Conservation (phyloP, 2,888 invertebrate genomes). For the Marasmarcha lunaedactyla region DNA sequence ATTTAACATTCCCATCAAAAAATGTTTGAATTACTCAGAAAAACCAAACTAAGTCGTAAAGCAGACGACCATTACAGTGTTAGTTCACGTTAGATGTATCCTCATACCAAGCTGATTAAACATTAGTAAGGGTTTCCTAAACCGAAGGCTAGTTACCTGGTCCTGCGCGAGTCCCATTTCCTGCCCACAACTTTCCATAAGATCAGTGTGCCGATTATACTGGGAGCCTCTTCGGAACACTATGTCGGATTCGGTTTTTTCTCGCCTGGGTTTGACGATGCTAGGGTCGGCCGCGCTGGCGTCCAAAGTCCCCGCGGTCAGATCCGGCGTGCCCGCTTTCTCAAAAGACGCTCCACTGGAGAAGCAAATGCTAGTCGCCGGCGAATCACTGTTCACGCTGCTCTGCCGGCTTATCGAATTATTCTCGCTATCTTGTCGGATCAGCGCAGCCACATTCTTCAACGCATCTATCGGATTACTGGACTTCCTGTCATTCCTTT, state of each 20-base stretch:
- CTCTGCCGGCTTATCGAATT: constrained; percentile 49
- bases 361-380: constrained; percentile 51
- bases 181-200: constrained; percentile 55
- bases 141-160: constrained; percentile 44
- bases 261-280: constrained; percentile 78
- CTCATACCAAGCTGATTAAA: constrained; percentile 57
- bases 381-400: constrained; percentile 54
- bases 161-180: constrained; percentile 68
- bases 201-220: constrained; percentile 53
- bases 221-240: constrained; percentile 74
- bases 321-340: constrained; percentile 44
- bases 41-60: no score
- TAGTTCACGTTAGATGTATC: constrained; percentile 39
- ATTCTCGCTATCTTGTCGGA: constrained; percentile 49
- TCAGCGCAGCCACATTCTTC: constrained; percentile 50
- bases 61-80: constrained; percentile 4
- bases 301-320: constrained; percentile 44
- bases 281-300: constrained; percentile 31
- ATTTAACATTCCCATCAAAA: constrained; percentile 6
- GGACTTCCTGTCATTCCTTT: constrained; percentile 33
- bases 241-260: constrained; percentile 91
- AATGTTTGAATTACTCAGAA: background rate
- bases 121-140: constrained; percentile 25
- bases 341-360: constrained; percentile 42
- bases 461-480: constrained; percentile 56